Conservation (phyloP, 23 tunicate genomes). For the Botrylloides violaceus region DNA sequence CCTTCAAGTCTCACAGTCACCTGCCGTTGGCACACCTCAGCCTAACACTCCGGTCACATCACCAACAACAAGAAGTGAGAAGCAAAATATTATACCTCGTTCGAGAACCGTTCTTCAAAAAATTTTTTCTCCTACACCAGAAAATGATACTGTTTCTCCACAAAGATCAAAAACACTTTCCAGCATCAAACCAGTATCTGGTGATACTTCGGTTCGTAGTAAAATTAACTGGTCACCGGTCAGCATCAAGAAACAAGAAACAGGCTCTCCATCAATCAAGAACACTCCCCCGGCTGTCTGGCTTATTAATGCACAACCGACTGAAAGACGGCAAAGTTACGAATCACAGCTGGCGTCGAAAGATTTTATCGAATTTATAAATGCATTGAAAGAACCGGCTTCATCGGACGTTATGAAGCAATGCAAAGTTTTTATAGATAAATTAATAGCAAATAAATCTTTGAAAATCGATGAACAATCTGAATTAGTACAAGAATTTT, state of each 20-base stretch:
- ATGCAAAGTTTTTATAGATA: constrained; percentile 54
- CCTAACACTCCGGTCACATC: not conserved
- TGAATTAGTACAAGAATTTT: constrained; percentile 76
- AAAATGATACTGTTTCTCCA: not conserved
- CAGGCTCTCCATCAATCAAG: not conserved
- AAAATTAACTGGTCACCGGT: not conserved
- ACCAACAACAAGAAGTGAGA: not conserved
- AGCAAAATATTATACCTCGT: not conserved
- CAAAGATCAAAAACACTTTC: not conserved
- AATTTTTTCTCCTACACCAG: not conserved
- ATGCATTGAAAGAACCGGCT: constrained; percentile 53
- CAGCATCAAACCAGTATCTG: too few species aligned
- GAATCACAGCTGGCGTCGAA: constrained; percentile 68
- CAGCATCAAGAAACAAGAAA: not conserved
- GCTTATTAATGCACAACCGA: not conserved
- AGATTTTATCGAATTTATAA: constrained; percentile 47
- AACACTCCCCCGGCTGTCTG: not conserved
- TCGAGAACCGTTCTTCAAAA: not conserved
- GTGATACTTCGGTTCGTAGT: not conserved
- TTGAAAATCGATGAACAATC: constrained; percentile 66
- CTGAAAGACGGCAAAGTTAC: constrained; percentile 40
- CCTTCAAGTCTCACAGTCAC: not conserved
- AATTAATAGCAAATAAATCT: constrained; percentile 28
- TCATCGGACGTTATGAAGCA: constrained; percentile 65
- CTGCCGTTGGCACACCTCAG: not conserved